Conservation (phyloP, 2,797 vertebrate species). For the Poecilia velifera region DNA sequence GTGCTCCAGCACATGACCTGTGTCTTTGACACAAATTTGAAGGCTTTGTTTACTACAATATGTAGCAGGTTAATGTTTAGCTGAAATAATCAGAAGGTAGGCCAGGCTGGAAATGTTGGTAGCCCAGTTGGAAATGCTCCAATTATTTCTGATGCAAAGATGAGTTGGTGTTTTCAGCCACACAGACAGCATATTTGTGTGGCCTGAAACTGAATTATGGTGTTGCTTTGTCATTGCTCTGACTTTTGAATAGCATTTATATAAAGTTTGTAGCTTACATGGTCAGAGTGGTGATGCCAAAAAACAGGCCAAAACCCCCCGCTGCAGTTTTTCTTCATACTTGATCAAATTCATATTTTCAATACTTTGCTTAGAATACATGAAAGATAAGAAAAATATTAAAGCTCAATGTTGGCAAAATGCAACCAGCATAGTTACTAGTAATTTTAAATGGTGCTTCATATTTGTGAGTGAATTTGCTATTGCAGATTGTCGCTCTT, state of each 20-base stretch:
- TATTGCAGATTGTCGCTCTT: neutral
- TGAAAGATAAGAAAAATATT: neutral
- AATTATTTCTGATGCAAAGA: neutral
- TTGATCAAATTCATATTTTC: neutral
- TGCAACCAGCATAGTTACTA: neutral
- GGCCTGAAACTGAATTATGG: neutral
- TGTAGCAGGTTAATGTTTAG: neutral
- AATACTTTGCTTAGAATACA: neutral
- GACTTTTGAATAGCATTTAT: neutral
- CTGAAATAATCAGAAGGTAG: neutral
- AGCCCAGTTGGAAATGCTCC: neutral
- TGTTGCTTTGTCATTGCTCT: neutral
- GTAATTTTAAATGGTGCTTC: neutral
- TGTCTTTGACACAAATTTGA: too few species aligned
- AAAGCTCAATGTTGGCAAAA: neutral
- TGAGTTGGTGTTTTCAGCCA: neutral
- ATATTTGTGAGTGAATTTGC: neutral
- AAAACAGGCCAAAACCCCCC: neutral
- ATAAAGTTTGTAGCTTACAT: neutral
- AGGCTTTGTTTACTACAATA: too few species aligned
- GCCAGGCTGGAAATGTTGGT: neutral
- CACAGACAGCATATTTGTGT: neutral
- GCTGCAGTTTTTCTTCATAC: neutral
- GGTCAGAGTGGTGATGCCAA: neutral
- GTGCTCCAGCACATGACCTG: too few species aligned